Evolutionary conservation across 1,140 invertebrate genomes (phyloP).

Genomic region (Babylonia areolata): DNA sequence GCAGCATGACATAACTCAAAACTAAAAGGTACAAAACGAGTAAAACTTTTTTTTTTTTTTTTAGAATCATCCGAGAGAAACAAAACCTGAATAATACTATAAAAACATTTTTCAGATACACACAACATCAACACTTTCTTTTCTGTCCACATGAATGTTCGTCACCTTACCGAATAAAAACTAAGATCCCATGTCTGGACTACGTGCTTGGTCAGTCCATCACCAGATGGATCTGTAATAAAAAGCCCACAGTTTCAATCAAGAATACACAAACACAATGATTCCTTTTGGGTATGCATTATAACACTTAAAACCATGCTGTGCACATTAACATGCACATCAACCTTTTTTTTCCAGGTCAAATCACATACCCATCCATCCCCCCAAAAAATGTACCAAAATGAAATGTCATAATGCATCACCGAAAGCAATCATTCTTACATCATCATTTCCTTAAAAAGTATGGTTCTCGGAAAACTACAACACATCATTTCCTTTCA

Average conservation of each 20-base stretch:
- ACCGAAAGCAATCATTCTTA: not conserved
- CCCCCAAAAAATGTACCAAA: not conserved
- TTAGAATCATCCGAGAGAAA: too few relatives aligned
- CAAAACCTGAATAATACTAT: not conserved
- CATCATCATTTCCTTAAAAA: not conserved
- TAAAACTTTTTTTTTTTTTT: too few relatives aligned
- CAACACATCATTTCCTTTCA: too few relatives aligned
- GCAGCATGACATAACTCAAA: too few relatives aligned
- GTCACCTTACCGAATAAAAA: slow-evolving; percentile 29
- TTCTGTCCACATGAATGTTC: not conserved
- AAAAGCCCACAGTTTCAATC: slow-evolving; percentile 8
- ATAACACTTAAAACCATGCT: not conserved
- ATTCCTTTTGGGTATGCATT: not conserved
- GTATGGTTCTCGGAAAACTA: not conserved
- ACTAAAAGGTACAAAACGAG: too few relatives aligned
- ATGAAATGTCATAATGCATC: not conserved
- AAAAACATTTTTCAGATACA: not conserved
- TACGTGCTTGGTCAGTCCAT: not conserved
- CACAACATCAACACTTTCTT: not conserved
- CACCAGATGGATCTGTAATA: not conserved
- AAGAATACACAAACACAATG: not conserved
- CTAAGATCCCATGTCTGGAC: not conserved
- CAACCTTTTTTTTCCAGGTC: not conserved
- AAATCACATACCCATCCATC: not conserved
- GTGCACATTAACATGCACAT: not conserved